Base-by-base conservation (phyloP, 2,888 invertebrate species). In the Amphipoea lucens region DNA sequence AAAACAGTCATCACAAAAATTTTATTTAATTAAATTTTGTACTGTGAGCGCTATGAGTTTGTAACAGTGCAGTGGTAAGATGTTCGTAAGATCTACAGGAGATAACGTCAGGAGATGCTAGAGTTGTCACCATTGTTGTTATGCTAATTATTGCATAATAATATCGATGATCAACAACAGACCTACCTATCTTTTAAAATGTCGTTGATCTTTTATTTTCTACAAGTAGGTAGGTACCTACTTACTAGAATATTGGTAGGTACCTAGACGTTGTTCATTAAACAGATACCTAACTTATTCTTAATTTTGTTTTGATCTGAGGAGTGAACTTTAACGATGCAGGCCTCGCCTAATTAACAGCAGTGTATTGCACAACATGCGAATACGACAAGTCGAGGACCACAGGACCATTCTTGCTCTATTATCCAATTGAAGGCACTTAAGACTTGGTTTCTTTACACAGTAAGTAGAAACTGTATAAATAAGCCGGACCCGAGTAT, bases 381-480 rank as follows among this genome's bases (percentile, higher is more conserved):
- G 84, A 87, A 90, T 85, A 78, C 78, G 74, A 82, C 87, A 86
- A 76, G 72, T 70, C 7, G 63, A 76, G 62, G 78, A 74, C 71
- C 65, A 74, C 76, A 60, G 65, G 70, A 45, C 76, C 78, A 82
- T 86, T 88, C 87, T 78, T 84, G 76, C 74, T 82, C 87, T 87
- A 91, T 92, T 90, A 91, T 82, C 86, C 91, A 92, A 92, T 92
- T 92, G 91, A 90, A 89, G 79, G 79, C 90, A 90, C 88, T 91
- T 90, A 90, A 81, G 85, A 81, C 85, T 77, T 82, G 74, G 73
- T 75, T 77, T 81, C 80, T 70, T 71, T 67, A 36, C 66, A 45
- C 48, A 48, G 48, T 67, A 81, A 20, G 69, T 54, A 66, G 14
- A 48, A 23, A 60, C 57, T 36, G 14, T 76, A 54, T 20, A 65